These are phyloP conservation scores for Himalopsyche phryganea DNA, from an alignment of 1,140 invertebrate species.

Conservation along the genomic window DNA sequence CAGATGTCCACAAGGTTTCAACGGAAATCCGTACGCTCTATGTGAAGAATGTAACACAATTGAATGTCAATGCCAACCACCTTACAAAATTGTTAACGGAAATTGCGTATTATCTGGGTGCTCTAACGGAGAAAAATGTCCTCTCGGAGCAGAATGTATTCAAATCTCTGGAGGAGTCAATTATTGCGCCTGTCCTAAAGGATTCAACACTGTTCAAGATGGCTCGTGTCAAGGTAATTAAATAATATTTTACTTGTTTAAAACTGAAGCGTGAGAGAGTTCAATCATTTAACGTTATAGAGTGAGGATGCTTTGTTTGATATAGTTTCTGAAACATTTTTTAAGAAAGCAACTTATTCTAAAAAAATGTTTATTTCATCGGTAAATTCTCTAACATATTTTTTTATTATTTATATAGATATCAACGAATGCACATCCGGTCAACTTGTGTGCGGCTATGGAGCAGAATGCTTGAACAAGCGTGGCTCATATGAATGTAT, in stretches of 20 bases:
- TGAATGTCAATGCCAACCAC: slow-evolving; percentile 81
- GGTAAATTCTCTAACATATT: too few species aligned
- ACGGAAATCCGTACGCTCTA: slow-evolving; percentile 81
- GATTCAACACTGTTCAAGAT: slow-evolving; percentile 67
- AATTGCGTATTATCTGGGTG: slow-evolving; percentile 83
- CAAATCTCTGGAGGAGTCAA: slow-evolving; percentile 85
- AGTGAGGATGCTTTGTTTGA: too few species aligned
- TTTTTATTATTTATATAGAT: slow-evolving; percentile 55
- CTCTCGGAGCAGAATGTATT: slow-evolving; percentile 80
- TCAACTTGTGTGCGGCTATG: slow-evolving; percentile 74
- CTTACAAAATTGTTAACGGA: slow-evolving; percentile 77
- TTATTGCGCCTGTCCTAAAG: slow-evolving; percentile 84
- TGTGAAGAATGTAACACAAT: slow-evolving; percentile 83
- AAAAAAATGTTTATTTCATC: too few species aligned
- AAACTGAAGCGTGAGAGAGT: neutral
- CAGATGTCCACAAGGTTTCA: slow-evolving; percentile 80
- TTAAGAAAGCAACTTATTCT: too few species aligned
- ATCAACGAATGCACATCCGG: slow-evolving; percentile 77
- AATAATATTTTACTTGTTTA: neutral
- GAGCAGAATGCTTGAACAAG: slow-evolving; percentile 81
- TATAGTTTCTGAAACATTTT: too few species aligned
- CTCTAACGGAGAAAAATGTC: slow-evolving; percentile 71
- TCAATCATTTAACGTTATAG: neutral
- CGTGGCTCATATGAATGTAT: slow-evolving; percentile 74
- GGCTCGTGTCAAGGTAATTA: slow-evolving; percentile 65